phyloP scores from a whole-genome alignment of 1,140 invertebrate genomes.

The Thrips palmi region DNA sequence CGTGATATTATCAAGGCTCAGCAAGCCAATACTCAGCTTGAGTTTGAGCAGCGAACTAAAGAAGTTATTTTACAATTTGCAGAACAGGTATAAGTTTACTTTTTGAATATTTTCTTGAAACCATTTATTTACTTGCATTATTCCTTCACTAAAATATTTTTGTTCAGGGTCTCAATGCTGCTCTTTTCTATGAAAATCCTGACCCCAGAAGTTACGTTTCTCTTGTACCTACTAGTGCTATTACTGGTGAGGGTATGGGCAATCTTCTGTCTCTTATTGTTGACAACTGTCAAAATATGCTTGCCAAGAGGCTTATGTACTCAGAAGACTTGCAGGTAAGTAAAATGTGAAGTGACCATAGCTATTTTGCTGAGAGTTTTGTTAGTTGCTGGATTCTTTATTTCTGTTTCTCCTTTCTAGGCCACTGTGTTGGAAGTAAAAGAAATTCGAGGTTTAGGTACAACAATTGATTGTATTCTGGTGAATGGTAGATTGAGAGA shows the following conservation, averaged over 20 bases:
- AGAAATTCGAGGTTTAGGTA: conserved; percentile 91
- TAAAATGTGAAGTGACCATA: neutral
- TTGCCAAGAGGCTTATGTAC: conserved; percentile 81
- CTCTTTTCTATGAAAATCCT: conserved; percentile 89
- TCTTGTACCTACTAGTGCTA: conserved; percentile 92
- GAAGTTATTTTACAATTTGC: conserved; percentile 86
- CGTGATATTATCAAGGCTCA: conserved; percentile 82
- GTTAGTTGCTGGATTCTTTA: conserved; percentile 7
- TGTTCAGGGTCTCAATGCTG: conserved; percentile 72
- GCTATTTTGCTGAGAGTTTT: neutral
- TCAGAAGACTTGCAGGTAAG: conserved; percentile 69
- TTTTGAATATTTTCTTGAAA: neutral
- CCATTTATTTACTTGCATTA: neutral
- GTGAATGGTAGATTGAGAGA: conserved; percentile 87
- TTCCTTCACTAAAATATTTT: neutral
- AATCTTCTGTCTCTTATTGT: conserved; percentile 89
- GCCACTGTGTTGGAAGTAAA: conserved; percentile 99
- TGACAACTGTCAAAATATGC: conserved; percentile 73
- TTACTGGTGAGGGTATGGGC: conserved; percentile 95
- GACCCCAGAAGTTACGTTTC: conserved; percentile 86
- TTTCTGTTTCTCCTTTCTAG: conserved; percentile 12
- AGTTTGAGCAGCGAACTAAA: conserved; percentile 83
- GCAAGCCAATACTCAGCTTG: conserved; percentile 68
- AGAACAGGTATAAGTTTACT: conserved; percentile 44
- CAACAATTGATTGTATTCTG: conserved; percentile 96